phyloP scores from a whole-genome alignment of 1,140 invertebrate species.

The Scaptomyza graminum region DNA sequence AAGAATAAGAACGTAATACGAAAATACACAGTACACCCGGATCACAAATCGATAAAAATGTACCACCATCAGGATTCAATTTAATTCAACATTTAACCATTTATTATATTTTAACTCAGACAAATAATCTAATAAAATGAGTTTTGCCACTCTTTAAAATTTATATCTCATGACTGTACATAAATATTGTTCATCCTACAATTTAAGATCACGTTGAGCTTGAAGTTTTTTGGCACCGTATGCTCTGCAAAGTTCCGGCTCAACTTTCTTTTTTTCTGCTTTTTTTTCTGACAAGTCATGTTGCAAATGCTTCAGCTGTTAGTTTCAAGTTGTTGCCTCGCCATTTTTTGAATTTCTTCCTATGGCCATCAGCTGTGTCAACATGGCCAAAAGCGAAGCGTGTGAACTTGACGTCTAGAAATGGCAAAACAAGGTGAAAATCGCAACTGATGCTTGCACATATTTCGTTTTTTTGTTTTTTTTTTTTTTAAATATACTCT shows the following conservation, averaged over 20 bases:
- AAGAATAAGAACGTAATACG: too few relatives aligned
- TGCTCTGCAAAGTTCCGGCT: constrained; percentile 37
- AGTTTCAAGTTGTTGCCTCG: constrained; percentile 19
- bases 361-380: constrained; percentile 43
- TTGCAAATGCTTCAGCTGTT: constrained; percentile 41
- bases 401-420: constrained; percentile 46
- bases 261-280: constrained; percentile 39
- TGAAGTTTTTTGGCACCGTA: constrained; percentile 32
- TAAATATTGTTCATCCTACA: background rate
- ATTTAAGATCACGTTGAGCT: constrained; percentile 2
- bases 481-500: too few relatives aligned
- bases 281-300: constrained; percentile 41
- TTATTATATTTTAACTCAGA: too few relatives aligned
- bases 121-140: too few relatives aligned
- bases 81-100: too few relatives aligned
- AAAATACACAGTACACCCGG: too few relatives aligned
- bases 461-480: constrained; percentile 3
- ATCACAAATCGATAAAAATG: too few relatives aligned
- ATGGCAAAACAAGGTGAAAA: constrained; percentile 28
- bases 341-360: background rate
- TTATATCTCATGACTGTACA: too few relatives aligned
- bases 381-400: constrained; percentile 32
- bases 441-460: constrained; percentile 46
- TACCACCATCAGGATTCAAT: too few relatives aligned
- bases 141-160: too few relatives aligned